Conservation (phyloP, 2,888 invertebrate species). For the Chrysotoxum bicinctum region DNA sequence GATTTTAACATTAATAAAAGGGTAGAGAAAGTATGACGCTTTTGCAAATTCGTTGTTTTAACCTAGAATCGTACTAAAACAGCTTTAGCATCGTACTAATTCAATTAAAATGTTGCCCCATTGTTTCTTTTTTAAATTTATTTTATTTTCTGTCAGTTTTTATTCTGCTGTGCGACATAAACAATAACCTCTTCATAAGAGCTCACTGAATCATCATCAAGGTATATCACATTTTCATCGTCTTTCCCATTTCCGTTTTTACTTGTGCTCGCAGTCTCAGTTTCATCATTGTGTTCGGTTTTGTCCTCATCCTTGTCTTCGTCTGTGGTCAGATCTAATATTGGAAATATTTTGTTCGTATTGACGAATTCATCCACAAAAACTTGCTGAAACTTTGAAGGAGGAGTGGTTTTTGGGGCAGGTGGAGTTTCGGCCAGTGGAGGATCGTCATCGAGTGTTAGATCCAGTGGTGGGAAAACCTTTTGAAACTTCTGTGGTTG, state of each 20-base stretch:
- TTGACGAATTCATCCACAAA: background rate
- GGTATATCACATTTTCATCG: constrained; percentile 15
- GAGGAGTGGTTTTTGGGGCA: background rate
- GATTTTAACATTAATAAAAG: too few species aligned
- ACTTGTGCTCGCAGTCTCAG: background rate
- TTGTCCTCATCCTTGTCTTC: background rate
- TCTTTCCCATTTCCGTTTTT: background rate
- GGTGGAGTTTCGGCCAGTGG: background rate
- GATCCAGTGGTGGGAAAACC: background rate
- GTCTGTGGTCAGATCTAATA: background rate
- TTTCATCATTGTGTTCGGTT: background rate
- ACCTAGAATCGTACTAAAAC: too few species aligned
- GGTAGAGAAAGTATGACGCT: too few species aligned
- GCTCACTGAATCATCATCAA: constrained; percentile 13
- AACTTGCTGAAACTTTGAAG: background rate
- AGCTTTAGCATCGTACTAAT: too few species aligned
- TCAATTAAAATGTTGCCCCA: too few species aligned
- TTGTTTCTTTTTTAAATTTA: background rate
- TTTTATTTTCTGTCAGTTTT: background rate
- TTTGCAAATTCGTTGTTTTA: too few species aligned
- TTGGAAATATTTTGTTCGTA: background rate
- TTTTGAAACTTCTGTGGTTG: background rate
- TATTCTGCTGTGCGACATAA: background rate
- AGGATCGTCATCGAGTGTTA: background rate
- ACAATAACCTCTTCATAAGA: constrained; percentile 24